Evolutionary conservation across 2,113 vertebrate genomes (phyloP).

Genomic region (Cyprinodon tularosa): DNA sequence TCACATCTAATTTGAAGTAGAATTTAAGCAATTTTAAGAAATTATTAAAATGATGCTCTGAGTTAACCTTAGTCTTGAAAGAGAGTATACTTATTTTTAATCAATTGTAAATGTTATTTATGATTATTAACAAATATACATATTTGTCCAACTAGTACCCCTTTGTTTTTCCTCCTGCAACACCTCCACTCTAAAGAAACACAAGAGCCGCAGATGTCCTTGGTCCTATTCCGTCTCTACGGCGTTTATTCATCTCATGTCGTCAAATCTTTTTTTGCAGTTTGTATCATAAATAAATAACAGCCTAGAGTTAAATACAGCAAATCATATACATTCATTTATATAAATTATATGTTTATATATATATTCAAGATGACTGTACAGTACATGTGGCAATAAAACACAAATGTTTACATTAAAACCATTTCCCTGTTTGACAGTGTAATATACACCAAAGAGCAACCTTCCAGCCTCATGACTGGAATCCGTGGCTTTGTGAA

Average conservation of each 20-base stretch:
- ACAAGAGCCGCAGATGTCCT: background rate
- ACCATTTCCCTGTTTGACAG: conserved; percentile 67
- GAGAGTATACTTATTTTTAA: background rate
- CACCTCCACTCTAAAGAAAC: background rate
- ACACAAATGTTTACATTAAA: conserved; percentile 75
- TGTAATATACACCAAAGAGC: conserved; percentile 85
- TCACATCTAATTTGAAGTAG: background rate
- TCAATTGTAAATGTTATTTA: background rate
- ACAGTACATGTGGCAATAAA: conserved; percentile 76
- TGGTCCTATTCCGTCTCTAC: conserved; percentile 46
- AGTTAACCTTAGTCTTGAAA: background rate
- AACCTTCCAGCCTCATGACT: conserved; percentile 69
- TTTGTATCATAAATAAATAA: conserved; percentile 72
- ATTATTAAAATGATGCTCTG: background rate
- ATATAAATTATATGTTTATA: conserved; percentile 73
- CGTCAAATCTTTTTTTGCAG: conserved; percentile 43
- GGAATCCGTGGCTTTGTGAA: conserved; percentile 62
- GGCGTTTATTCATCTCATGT: conserved; percentile 69
- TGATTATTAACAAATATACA: background rate
- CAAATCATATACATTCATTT: conserved; percentile 77
- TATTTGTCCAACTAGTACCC: background rate
- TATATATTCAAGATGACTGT: conserved; percentile 63
- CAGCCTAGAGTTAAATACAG: conserved; percentile 66
- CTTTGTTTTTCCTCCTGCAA: background rate
- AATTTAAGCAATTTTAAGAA: background rate